Evolutionary conservation across 1,140 invertebrate genomes (phyloP), one percentile per base, ranked within the genome.

Genomic region (Telenomus remus): DNA sequence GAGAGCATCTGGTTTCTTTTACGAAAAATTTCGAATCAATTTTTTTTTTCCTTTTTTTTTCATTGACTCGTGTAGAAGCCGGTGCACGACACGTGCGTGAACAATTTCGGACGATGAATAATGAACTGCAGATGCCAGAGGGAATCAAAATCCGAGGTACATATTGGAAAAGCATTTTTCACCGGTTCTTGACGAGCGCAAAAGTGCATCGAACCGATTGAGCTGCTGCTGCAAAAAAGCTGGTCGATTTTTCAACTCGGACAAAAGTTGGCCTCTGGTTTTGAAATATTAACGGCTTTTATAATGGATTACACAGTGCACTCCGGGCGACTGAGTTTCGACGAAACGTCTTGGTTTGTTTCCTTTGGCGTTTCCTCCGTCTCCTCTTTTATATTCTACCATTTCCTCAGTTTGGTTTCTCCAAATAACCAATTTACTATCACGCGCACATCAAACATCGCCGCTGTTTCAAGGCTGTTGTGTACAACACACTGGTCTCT

Each of bases 1-100:
- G 42, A 7, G 27, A 74, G 64, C 76, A 78, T 78, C 76, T 78
- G 76, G 76, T 57, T 69, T 64, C 51, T 70, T 70, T 65, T 78
- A 53, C 39, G n/a, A 39, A 43, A 78, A 78, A 74, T 74, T 37
- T 16, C 35, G 39, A 60, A 63, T 57, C 70, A 61, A 56, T 63
- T 55, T 33, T 48, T 47, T 68, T 33, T n/a, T n/a, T n/a, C n/a
- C n/a, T n/a, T n/a, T n/a, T n/a, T n/a, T n/a, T n/a, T n/a, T n/a
- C 6, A 66, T 64, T 64, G 53, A 56, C 59, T 56, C 54, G 59
- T 60, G 49, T 63, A 12, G 14, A 42, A 59, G 48, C 42, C 35
- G 49, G 35, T 65, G 48, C 56, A 46, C 27, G 66, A 75, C 76
- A 80, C 78, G 69, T 79, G 79, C 66, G 79, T 74, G 60, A 65